These are phyloP conservation scores for Drosophila leontia DNA, from an alignment of 1,140 invertebrate genomes.

Conservation along the genomic window DNA sequence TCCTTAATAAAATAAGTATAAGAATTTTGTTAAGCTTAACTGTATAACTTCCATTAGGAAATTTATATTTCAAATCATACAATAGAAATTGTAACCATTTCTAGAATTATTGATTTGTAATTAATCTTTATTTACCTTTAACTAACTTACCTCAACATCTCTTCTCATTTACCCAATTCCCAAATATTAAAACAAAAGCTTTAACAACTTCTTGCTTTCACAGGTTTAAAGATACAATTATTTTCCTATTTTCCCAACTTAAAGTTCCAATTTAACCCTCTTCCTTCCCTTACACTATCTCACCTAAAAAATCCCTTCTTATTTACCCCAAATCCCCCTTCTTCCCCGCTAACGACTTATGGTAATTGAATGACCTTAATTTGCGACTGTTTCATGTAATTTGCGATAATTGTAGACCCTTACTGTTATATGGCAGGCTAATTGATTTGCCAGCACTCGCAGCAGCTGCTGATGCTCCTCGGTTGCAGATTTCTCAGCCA, in stretches of 20 bases:
- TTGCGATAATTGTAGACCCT: constrained; percentile 51
- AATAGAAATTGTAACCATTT: too few relatives aligned
- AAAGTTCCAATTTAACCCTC: too few relatives aligned
- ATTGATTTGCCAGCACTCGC: constrained; percentile 62
- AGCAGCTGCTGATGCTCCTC: constrained; percentile 16
- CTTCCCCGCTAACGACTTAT: background rate
- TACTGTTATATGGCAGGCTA: constrained; percentile 57
- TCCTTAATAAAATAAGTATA: background rate
- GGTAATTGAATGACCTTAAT: constrained; percentile 45
- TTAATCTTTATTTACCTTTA: too few relatives aligned
- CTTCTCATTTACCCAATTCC: too few relatives aligned
- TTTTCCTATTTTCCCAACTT: too few relatives aligned
- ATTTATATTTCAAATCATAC: too few relatives aligned
- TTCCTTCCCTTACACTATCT: background rate
- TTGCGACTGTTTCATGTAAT: constrained; percentile 42
- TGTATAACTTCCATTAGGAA: too few relatives aligned
- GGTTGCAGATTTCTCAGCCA: constrained; percentile 26
- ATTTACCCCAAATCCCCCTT: background rate
- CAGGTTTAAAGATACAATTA: background rate
- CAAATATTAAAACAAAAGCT: too few relatives aligned
- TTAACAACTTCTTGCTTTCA: background rate
- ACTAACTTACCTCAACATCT: too few relatives aligned
- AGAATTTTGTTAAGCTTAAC: background rate
- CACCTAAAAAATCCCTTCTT: background rate
- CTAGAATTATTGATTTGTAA: too few relatives aligned